Base-by-base conservation (phyloP, 2,797 vertebrate genomes). In the Gymnoscopelus microlampas region DNA sequence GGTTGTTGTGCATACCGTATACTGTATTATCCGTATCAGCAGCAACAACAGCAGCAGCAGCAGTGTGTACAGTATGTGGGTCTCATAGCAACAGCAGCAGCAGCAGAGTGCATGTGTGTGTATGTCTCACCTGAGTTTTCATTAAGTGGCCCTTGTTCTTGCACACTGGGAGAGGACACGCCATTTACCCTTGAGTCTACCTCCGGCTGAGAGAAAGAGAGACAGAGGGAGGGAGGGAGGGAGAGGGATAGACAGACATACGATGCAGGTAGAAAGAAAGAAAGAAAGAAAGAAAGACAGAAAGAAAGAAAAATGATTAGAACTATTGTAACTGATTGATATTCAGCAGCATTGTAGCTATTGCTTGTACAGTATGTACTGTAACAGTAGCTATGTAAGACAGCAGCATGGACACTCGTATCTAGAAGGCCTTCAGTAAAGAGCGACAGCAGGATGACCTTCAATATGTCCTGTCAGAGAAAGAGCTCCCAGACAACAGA, bases 111-210 rank as follows among this genome's bases (percentile, higher is more conserved):
- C 24, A 8, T 48, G 53, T 35, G 5, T 66, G 63, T 53, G 59
- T 1, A 35, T 39, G 3, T 39, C 58, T 81, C 65, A 99, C 98
- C 97, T 94, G 96, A 87, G 70, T 94, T 94, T 79, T 95, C 95
- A 58, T 91, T 83, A 77, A 94, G 95, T 24, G 91, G 91, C 73
- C 88, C 89, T 47, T 80, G 59, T 57, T 96, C 95, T 50, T 94
- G 94, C 76, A 92, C 95, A 26, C 93, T 78, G 63, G 94, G 95
- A 1, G 95, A 94, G 15, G 95, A 95, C 63, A 96, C 70, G 0
- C 96, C 96, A 0, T 98, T 99, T 80, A 97, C 82, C 65, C 91
- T 93, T 2, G 93, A 87, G 80, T 98, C 96, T 1, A 94, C 89
- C 64, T 97, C 96, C 0, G 96, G 96, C 96, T 98, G 86, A 64